These are phyloP conservation scores for Trilocha varians DNA, from an alignment of 2,888 invertebrate species.

Conservation along the genomic window DNA sequence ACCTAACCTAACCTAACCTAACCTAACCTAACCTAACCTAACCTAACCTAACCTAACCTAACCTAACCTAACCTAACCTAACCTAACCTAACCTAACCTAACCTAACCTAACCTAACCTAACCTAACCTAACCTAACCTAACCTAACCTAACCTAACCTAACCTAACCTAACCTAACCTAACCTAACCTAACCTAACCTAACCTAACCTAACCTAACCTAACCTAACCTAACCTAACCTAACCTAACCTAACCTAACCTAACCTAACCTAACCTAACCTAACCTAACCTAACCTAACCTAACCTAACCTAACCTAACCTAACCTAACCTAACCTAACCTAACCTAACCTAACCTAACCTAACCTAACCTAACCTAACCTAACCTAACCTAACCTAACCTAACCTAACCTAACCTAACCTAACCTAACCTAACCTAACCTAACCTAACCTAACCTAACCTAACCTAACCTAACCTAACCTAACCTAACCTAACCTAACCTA, in stretches of 20 bases:
- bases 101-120: slow-evolving; percentile 6
- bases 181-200: slow-evolving; percentile 9
- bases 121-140: slow-evolving; percentile 9
- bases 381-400: slow-evolving; percentile 11
- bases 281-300: slow-evolving; percentile 8
- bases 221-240: slow-evolving; percentile 10
- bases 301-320: slow-evolving; percentile 8
- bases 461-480: slow-evolving; percentile 11
- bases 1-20: slow-evolving; percentile 5
- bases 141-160: slow-evolving; percentile 9
- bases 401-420: slow-evolving; percentile 10
- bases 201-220: slow-evolving; percentile 9
- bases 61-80: slow-evolving; percentile 11
- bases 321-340: slow-evolving; percentile 9
- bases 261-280: slow-evolving; percentile 10
- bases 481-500: slow-evolving; percentile 11
- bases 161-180: slow-evolving; percentile 10
- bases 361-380: slow-evolving; percentile 11
- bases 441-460: slow-evolving; percentile 10
- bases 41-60: slow-evolving; percentile 11
- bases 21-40: slow-evolving; percentile 6
- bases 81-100: slow-evolving; percentile 9
- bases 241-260: slow-evolving; percentile 10
- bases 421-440: slow-evolving; percentile 11
- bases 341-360: slow-evolving; percentile 10